Conservation (phyloP, 2,113 vertebrate species). For the Melierax canorus region DNA sequence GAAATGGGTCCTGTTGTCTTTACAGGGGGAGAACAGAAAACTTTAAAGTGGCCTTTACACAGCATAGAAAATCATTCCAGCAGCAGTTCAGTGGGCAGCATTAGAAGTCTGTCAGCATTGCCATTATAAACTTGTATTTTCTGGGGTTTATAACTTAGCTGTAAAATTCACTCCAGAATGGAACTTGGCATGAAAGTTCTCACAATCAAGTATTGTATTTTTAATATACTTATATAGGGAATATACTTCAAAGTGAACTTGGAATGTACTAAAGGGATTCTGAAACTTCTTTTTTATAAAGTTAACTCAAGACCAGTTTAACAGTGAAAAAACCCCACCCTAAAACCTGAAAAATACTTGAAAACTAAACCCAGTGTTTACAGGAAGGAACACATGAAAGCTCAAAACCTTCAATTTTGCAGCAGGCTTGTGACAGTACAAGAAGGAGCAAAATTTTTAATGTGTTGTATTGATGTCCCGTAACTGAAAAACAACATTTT, state of each 20-base stretch:
- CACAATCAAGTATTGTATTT: conserved; percentile 13
- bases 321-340: accelerated
- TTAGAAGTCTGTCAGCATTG: background rate
- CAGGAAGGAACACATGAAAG: background rate
- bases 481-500: background rate
- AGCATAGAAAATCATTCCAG: background rate
- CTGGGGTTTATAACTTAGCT: background rate
- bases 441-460: background rate
- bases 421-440: background rate
- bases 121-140: background rate
- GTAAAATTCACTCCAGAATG: conserved; percentile 4
- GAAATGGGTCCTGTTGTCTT: background rate
- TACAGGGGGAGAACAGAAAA: background rate
- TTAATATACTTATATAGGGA: background rate
- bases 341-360: background rate
- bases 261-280: background rate
- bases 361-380: background rate
- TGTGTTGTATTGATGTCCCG: too few species aligned
- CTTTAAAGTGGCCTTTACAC: background rate
- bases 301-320: background rate
- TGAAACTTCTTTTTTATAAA: background rate
- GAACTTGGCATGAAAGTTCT: background rate
- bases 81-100: background rate
- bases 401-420: background rate
- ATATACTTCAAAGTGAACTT: background rate